Evolutionary conservation across 2,797 vertebrate genomes (phyloP).

Genomic region (Denticeps clupeoides): DNA sequence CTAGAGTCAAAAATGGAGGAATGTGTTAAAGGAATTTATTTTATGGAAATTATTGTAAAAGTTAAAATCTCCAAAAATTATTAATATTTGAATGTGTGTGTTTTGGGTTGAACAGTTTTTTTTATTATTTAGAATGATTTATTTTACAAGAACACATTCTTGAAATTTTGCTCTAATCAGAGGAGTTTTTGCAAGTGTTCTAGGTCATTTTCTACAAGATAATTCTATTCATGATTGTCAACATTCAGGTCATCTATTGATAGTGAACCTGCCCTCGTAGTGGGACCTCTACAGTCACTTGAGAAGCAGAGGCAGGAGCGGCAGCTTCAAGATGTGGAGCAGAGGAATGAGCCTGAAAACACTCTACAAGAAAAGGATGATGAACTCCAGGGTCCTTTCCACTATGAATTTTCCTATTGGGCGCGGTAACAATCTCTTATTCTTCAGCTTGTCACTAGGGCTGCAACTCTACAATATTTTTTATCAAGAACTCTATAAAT

Average conservation of each 20-base stretch:
- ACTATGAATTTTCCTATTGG: conserved; percentile 96
- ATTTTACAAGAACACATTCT: too few species aligned
- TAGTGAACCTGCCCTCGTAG: conserved; percentile 87
- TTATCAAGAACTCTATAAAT: too few species aligned
- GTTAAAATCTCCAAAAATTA: too few species aligned
- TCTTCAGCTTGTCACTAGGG: neutral
- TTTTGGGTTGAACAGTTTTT: too few species aligned
- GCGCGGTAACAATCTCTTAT: conserved; percentile 79
- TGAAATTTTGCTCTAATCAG: too few species aligned
- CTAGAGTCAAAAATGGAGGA: too few species aligned
- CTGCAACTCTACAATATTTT: neutral
- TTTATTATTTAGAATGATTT: too few species aligned
- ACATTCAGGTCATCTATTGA: conserved; percentile 82
- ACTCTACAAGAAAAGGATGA: conserved; percentile 80
- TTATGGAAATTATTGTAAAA: too few species aligned
- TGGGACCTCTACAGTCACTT: conserved; percentile 77
- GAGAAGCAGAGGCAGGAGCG: conserved; percentile 77
- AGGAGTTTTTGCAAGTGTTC: too few species aligned
- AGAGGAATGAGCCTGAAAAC: conserved; percentile 47
- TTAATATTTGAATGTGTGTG: too few species aligned
- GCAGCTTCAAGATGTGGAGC: conserved; percentile 76
- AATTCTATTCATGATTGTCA: neutral
- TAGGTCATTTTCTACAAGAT: too few species aligned
- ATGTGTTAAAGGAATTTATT: too few species aligned
- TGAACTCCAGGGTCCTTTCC: conserved; percentile 79